These are phyloP conservation scores for Mechanitis messenoides DNA, from an alignment of 2,888 invertebrate species.

Conservation along the genomic window DNA sequence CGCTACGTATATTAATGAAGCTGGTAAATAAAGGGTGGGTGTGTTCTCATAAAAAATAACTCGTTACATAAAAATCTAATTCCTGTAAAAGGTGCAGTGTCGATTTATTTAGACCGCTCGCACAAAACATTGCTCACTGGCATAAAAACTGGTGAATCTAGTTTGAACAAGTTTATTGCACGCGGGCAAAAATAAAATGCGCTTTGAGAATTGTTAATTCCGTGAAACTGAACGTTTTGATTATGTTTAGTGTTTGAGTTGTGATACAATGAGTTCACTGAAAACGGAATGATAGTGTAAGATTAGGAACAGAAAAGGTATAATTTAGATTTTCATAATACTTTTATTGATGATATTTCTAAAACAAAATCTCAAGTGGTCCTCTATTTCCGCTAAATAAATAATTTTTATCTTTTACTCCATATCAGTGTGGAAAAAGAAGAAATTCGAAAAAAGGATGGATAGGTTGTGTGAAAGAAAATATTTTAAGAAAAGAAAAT, in stretches of 20 bases:
- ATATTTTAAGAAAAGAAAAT: too few species aligned
- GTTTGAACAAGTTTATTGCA: conserved; percentile 45
- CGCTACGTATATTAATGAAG: background rate
- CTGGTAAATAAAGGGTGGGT: too few species aligned
- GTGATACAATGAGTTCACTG: conserved; percentile 36
- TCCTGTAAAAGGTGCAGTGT: conserved; percentile 4
- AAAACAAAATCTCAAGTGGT: too few species aligned
- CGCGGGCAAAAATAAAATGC: conserved; percentile 61
- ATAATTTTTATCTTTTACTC: too few species aligned
- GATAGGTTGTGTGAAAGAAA: too few species aligned
- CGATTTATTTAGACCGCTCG: conserved; percentile 1
- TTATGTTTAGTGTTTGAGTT: conserved; percentile 47
- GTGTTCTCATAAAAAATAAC: background rate
- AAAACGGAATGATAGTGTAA: background rate
- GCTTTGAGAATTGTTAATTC: conserved; percentile 70
- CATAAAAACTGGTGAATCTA: conserved; percentile 24
- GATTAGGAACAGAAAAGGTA: too few species aligned
- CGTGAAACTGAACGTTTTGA: conserved; percentile 61
- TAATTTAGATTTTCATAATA: too few species aligned
- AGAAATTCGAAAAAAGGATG: too few species aligned
- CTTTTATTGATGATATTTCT: too few species aligned
- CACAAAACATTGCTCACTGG: conserved; percentile 2
- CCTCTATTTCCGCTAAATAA: too few species aligned
- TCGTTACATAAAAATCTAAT: background rate
- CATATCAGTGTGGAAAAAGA: too few species aligned